These are phyloP conservation scores for Channallabes apus DNA, from an alignment of 2,797 vertebrate genomes.

Conservation along the genomic window DNA sequence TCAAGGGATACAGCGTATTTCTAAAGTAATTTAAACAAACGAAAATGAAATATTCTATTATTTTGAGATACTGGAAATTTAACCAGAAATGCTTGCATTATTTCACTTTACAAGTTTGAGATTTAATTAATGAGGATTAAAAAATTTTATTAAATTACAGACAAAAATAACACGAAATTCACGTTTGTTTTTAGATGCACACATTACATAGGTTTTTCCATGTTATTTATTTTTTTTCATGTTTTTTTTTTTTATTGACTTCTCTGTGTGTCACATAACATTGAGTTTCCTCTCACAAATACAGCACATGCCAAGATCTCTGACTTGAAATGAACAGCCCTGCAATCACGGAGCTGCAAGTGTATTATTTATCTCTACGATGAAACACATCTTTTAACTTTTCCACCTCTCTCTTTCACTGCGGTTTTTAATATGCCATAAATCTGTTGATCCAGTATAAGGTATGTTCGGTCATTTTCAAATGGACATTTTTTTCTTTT, in stretches of 20 bases:
- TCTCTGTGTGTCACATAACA: background rate
- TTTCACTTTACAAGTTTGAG: no score
- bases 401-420: conserved; percentile 10
- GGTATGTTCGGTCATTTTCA: conserved; percentile 49
- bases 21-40: no score
- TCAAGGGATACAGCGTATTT: no score
- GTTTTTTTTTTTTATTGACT: background rate
- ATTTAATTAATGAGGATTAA: no score
- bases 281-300: background rate
- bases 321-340: background rate
- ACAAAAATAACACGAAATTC: no score
- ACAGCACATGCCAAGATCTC: background rate
- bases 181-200: background rate
- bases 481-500: conserved; percentile 31
- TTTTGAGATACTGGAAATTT: no score
- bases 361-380: conserved; percentile 32
- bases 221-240: no score
- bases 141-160: no score
- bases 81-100: no score
- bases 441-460: conserved; percentile 55
- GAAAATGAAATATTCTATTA: no score
- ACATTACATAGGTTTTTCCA: no score
- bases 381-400: conserved; percentile 40
- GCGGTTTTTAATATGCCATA: conserved; percentile 42
- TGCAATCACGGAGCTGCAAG: background rate